Evolutionary conservation across 2,113 vertebrate genomes (phyloP), one percentile per base, ranked within the genome.

Genomic region (Herpetotheres cachinnans): DNA sequence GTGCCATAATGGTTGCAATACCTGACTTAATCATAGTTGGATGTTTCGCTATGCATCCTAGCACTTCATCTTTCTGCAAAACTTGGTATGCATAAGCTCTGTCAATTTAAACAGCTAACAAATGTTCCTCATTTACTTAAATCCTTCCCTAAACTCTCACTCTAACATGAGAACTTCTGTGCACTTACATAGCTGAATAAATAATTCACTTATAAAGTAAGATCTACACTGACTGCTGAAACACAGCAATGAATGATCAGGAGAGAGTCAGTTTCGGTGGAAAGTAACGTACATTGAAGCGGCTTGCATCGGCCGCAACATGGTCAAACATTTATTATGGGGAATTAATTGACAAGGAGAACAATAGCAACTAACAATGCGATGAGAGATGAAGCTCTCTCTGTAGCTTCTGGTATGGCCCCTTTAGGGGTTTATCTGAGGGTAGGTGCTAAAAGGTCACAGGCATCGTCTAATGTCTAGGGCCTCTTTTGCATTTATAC

Each of bases 291-390:
- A 87, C 34, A 55, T 6, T 73, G 82, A 80, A 94, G 91, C 13
- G 0, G 66, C 38, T 59, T 32, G 62, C 86, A 82, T 91, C 16
- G 11, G 67, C 87, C 63, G 34, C 94, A 94, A 72, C 38, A 44
- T 58, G 86, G 94, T 80, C 93, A 93, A 96, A 82, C 84, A 89
- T 96, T 97, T 95, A 77, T 94, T 97, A 97, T 90, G 95, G 92
- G 96, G 90, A 98, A 97, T 87, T 94, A 89, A 93, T 63, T 96
- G 97, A 98, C 98, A 97, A 97, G 95, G 52, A 81, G 91, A 97
- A 98, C 97, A 98, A 98, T 97, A 86, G 89, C 73, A 83, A 77
- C 90, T 92, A 20, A 93, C 84, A 96, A 94, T 90, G 73, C 8
- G 13, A 82, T 89, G 72, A 86, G 95, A 95, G 34, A 82, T 58